Evolutionary conservation across 2,888 invertebrate genomes (phyloP), one percentile per base, ranked within the genome.

Genomic region (Lottia gigantea): DNA sequence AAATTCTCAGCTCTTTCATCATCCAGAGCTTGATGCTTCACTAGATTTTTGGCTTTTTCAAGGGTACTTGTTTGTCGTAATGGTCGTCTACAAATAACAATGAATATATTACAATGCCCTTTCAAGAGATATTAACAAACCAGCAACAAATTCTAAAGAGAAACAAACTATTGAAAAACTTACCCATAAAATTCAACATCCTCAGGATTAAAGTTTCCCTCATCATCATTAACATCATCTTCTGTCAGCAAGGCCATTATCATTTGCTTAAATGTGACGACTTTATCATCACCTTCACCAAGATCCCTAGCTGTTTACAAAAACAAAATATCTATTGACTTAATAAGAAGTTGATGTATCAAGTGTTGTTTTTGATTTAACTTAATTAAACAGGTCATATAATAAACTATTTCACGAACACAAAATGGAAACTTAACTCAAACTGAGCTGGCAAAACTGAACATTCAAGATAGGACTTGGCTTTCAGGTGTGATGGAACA

Each of bases 211-310:
- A 55, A 55, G 23, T 55, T n/a, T 4, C 26, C 63, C 26, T 67
- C 67, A 45, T 26, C 46, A 15, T 46, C 46, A 19, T 45, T 49
- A 26, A 67, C 64, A 26, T 64, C 64, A 62, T 55, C 71, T 25
- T 68, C 71, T 63, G 68, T 68, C 46, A 68, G 68, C 15, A 66
- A 66, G 0, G 65, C 62, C 26, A 72, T 68, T 26, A 72, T 47
- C 19, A 68, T 68, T 49, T 66, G 31, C 16, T 68, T 46, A n/a
- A 72, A 46, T 1, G 62, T 49, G 14, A 66, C 71, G 25, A 67
- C 64, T 15, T 64, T 67, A 31, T 72, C 68, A 55, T 65, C 49
- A n/a, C 46, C 65, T 19, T 68, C 7, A 12, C 71, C 71, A n/a
- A 68, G 45, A 65, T 72, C 71, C 19, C 71, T 6, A 40, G 40